These are phyloP conservation scores for Thrips palmi DNA, from an alignment of 1,140 invertebrate genomes.

Conservation along the genomic window DNA sequence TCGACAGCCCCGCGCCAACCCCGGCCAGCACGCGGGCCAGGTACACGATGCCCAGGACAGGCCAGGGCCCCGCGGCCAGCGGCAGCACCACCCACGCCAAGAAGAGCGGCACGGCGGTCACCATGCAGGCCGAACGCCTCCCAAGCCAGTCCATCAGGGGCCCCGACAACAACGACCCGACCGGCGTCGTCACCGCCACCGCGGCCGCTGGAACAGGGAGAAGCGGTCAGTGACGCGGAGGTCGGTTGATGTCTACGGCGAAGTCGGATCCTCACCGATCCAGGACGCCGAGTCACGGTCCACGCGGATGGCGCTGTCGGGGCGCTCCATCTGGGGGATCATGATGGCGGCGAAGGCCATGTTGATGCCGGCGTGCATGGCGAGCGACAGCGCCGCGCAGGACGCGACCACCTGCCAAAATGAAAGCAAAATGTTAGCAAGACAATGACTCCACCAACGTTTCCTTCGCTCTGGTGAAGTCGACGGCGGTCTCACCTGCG, in stretches of 20 bases:
- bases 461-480: too few relatives aligned
- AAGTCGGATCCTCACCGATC: conserved; percentile 17
- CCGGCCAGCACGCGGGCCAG: conserved; percentile 29
- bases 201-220: conserved; percentile 33
- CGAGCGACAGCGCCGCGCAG: conserved; percentile 13
- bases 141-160: conserved; percentile 45
- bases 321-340: conserved; percentile 13
- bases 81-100: conserved; percentile 37
- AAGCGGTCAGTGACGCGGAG: too few relatives aligned
- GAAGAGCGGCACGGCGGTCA: conserved; percentile 32
- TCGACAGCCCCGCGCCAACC: conserved; percentile 29
- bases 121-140: conserved; percentile 32
- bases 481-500: too few relatives aligned
- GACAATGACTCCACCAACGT: too few relatives aligned
- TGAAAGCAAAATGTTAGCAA: too few relatives aligned
- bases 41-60: conserved; percentile 19
- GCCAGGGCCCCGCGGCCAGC: conserved; percentile 11
- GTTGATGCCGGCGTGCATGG: conserved; percentile 16
- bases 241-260: too few relatives aligned
- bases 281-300: conserved; percentile 15
- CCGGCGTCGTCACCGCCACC: conserved; percentile 29
- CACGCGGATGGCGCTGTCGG: conserved; percentile 10
- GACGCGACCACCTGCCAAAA: too few relatives aligned
- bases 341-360: conserved; percentile 16
- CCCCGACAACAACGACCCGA: conserved; percentile 30